These are phyloP conservation scores for Scomber japonicus DNA, from an alignment of 2,113 vertebrate genomes.

Conservation along the genomic window DNA sequence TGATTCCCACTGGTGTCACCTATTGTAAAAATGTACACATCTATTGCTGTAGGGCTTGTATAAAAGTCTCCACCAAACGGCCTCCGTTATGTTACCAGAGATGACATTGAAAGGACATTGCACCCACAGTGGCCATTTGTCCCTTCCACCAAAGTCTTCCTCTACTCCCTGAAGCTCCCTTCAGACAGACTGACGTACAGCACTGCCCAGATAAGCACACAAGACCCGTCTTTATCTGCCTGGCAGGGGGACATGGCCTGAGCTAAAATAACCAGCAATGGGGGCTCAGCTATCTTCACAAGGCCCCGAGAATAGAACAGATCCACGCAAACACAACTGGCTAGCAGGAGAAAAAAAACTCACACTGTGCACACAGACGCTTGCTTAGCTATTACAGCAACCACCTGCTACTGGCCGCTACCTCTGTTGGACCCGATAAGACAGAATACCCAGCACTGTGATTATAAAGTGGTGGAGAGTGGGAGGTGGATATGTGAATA, in stretches of 20 bases:
- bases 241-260: slow-evolving; percentile 61
- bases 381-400: slow-evolving; percentile 73
- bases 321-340: slow-evolving; percentile 51
- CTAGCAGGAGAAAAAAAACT: slow-evolving; percentile 25
- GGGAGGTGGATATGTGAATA: slow-evolving; percentile 69
- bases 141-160: slow-evolving; percentile 51
- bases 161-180: slow-evolving; percentile 59
- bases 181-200: slow-evolving; percentile 61
- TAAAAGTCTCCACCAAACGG: slow-evolving; percentile 24
- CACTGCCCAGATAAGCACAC: slow-evolving; percentile 73
- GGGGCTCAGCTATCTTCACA: slow-evolving; percentile 72
- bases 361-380: slow-evolving; percentile 64
- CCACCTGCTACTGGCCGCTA: slow-evolving; percentile 73
- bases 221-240: slow-evolving; percentile 75
- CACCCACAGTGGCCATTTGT: slow-evolving; percentile 52
- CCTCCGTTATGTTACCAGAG: slow-evolving; percentile 23
- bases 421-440: slow-evolving; percentile 75
- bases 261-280: slow-evolving; percentile 70
- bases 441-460: slow-evolving; percentile 50
- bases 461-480: slow-evolving; percentile 68
- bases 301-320: slow-evolving; percentile 63
- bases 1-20: slow-evolving; percentile 32
- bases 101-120: slow-evolving; percentile 69
- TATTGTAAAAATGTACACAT: slow-evolving; percentile 38
- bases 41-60: slow-evolving; percentile 27